Percentiles rank a stretch among this genome's conserved stretches.
Conservation (phyloP, 2,888 invertebrate genomes). For the Eupeodes latifasciatus region DNA sequence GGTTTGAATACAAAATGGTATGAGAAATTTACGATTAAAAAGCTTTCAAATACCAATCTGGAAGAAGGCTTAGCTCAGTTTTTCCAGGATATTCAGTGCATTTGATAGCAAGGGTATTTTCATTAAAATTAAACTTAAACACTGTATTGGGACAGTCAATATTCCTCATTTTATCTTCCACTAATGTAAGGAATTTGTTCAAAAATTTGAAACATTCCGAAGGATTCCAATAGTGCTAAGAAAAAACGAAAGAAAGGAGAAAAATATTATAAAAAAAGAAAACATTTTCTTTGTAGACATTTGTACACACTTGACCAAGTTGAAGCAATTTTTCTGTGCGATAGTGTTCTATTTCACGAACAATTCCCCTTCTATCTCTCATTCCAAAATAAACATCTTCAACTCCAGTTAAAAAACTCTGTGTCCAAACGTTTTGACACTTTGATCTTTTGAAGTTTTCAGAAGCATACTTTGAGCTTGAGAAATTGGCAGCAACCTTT, state of each 20-base stretch:
- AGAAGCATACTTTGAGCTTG: conserved; percentile 85
- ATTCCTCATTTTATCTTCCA: conserved; percentile 82
- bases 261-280: neutral
- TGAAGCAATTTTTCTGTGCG: conserved; percentile 85
- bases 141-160: conserved; percentile 76
- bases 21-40: neutral
- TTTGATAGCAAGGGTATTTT: conserved; percentile 22
- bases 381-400: conserved; percentile 88
- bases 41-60: conserved; percentile 76
- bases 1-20: too few relatives aligned
- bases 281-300: neutral
- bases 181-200: conserved; percentile 86
- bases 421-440: conserved; percentile 90
- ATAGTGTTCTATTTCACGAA: conserved; percentile 85
- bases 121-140: conserved; percentile 74
- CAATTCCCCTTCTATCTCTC: conserved; percentile 88
- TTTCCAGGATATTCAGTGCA: conserved; percentile 25
- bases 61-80: conserved; percentile 68
- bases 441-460: conserved; percentile 85
- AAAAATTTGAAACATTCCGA: conserved; percentile 88
- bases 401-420: conserved; percentile 89
- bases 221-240: conserved; percentile 85
- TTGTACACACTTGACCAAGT: conserved; percentile 80
- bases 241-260: neutral
- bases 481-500: conserved; percentile 87